These are phyloP conservation scores for Melanotaenia maccullochi DNA, from an alignment of 2,797 vertebrate species.

Conservation along the genomic window DNA sequence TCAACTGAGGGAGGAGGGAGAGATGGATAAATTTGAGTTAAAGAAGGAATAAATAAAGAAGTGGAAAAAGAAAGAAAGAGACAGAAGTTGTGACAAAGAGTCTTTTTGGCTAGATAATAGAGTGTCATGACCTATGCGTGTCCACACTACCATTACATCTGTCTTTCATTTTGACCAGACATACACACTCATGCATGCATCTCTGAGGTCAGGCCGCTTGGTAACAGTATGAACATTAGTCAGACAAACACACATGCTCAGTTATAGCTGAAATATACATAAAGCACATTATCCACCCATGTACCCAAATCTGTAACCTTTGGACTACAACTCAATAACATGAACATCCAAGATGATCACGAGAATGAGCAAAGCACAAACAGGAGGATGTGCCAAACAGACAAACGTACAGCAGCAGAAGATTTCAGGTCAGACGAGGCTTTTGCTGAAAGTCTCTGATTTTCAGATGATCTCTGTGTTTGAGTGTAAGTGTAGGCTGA, in stretches of 20 bases:
- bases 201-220: constrained; percentile 4
- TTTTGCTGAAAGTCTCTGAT: neutral
- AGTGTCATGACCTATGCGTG: constrained; percentile 47
- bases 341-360: constrained; percentile 48
- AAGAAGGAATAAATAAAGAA: constrained; percentile 68
- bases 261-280: constrained; percentile 38
- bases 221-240: neutral
- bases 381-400: constrained; percentile 14
- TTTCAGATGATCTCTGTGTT: neutral
- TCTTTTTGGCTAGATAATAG: constrained; percentile 53
- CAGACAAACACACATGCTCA: constrained; percentile 17
- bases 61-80: constrained; percentile 45
- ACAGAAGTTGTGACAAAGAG: constrained; percentile 57
- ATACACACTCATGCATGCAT: constrained; percentile 6
- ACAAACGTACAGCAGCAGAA: neutral
- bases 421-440: neutral
- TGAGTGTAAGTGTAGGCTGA: neutral
- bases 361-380: constrained; percentile 34
- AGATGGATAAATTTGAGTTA: constrained; percentile 70
- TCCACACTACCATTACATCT: constrained; percentile 20
- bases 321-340: constrained; percentile 52
- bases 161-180: constrained; percentile 40
- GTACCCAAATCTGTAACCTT: constrained; percentile 52
- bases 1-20: constrained; percentile 56
- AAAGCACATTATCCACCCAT: constrained; percentile 52